Evolutionary conservation across 2,113 vertebrate species (phyloP).

Genomic region (Hippocampus zosterae): DNA sequence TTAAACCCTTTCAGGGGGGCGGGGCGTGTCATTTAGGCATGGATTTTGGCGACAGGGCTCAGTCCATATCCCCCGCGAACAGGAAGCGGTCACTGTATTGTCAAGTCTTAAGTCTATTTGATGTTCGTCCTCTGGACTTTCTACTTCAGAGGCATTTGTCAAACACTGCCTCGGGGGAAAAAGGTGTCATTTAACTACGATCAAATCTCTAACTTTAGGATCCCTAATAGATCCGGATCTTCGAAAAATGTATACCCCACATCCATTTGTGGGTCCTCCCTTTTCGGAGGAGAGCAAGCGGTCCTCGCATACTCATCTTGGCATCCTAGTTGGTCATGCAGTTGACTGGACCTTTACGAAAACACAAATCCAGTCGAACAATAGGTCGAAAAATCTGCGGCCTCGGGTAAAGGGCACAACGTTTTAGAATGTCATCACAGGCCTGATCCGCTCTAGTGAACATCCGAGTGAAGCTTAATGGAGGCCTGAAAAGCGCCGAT

Average conservation of each 20-base stretch:
- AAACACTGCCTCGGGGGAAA: slow-evolving; percentile 46
- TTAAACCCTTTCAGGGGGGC: not conserved
- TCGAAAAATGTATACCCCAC: slow-evolving; percentile 26
- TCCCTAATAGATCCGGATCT: slow-evolving; percentile 27
- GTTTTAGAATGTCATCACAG: slow-evolving; percentile 13
- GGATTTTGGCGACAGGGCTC: not conserved
- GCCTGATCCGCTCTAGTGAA: not conserved
- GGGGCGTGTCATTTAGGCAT: not conserved
- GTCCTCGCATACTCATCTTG: slow-evolving; percentile 40
- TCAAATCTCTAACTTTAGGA: slow-evolving; percentile 44
- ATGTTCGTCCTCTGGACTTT: slow-evolving; percentile 53
- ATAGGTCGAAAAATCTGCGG: not conserved
- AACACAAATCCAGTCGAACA: slow-evolving; percentile 19
- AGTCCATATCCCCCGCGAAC: not conserved
- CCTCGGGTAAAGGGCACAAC: not conserved
- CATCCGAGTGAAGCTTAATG: slow-evolving; percentile 33
- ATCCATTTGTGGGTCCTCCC: slow-evolving; percentile 38
- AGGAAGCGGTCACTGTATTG: not conserved
- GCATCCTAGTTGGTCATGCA: slow-evolving; percentile 21
- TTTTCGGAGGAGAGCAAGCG: slow-evolving; percentile 33
- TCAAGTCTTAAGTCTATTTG: slow-evolving; percentile 2
- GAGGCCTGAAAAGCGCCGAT: slow-evolving; percentile 34
- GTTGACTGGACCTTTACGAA: slow-evolving; percentile 11
- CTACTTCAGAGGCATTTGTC: slow-evolving; percentile 49
- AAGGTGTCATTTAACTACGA: slow-evolving; percentile 44